Percentiles rank a stretch among this genome's conserved stretches.
These are phyloP conservation scores for Cantharis flavilabris DNA, from an alignment of 2,888 invertebrate genomes.

Conservation along the genomic window DNA sequence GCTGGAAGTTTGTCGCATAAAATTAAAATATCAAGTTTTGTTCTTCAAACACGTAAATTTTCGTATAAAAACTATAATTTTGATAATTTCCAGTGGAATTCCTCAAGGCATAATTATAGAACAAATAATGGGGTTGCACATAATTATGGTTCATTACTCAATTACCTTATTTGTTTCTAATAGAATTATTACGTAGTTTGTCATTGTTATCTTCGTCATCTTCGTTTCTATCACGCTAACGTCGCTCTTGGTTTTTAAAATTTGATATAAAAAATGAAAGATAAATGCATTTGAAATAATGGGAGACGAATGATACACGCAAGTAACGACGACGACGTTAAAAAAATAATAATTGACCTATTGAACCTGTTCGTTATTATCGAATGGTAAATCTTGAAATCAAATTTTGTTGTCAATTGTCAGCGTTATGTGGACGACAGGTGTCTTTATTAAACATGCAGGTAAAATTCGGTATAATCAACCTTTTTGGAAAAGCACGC, in stretches of 20 bases:
- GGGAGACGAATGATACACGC: not conserved
- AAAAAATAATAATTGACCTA: not conserved
- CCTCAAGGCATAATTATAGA: not conserved
- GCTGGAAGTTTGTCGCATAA: not conserved
- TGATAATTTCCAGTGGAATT: not conserved
- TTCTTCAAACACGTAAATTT: not conserved
- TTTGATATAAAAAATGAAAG: not conserved
- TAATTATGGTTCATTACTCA: slow-evolving; percentile 26
- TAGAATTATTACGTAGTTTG: slow-evolving; percentile 30
- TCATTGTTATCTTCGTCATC: slow-evolving; percentile 7
- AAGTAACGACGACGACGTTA: not conserved
- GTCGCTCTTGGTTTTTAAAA: not conserved
- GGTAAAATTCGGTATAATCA: slow-evolving; percentile 18
- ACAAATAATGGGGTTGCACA: slow-evolving; percentile 4
- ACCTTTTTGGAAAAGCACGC: slow-evolving; percentile 8
- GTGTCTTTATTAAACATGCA: slow-evolving; percentile 28
- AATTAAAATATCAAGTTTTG: not conserved
- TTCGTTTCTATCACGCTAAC: not conserved
- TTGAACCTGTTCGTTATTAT: not conserved
- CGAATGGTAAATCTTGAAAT: not conserved
- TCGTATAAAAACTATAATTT: not conserved
- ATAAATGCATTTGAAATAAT: not conserved
- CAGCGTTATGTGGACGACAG: slow-evolving; percentile 18
- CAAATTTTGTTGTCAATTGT: slow-evolving; percentile 26
- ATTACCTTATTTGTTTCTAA: slow-evolving; percentile 26